Evolutionary conservation across 2,888 invertebrate species (phyloP), one percentile per base, ranked within the genome.

Genomic region (Saturnia japonica): DNA sequence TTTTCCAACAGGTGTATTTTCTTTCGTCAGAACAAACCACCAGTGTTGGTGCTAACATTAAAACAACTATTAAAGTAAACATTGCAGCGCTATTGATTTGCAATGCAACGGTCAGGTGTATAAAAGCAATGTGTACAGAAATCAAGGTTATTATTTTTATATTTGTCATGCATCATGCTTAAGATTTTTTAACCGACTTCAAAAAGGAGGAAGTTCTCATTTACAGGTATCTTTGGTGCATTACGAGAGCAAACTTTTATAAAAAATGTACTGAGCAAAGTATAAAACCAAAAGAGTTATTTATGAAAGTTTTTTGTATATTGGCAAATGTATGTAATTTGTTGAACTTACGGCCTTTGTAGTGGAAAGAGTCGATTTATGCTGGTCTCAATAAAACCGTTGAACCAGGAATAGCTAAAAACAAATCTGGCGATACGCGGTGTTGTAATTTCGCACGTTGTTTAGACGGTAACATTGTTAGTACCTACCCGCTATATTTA

Each of bases 1-100:
- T 91, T 88, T 80, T 91, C 88, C 25, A 94, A 76, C n/a, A 94
- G 75, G 47, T 85, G 87, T 54, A 93, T 89, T 94, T 94, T 1
- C 92, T 91, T 54, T 92, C 90, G 7, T 90, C 88, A 1, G 88
- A 76, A 73, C 87, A 85, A 51, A 77, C 74, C 2, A 84, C 82
- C 45, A 88, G 73, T 34, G 77, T 78, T 6, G 90, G 87, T n/a
- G 90, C 71, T 9, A 88, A 68, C 6, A 83, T 69, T 9, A 88
- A 73, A 2, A 89, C 72, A 62, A 85, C 28, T 64, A 85, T 70
- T 22, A 78, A 72, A 54, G 72, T 74, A 70, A 82, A 71, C 91
- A 92, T 91, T 68, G 80, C 82, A 72, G 71, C 47, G 68, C 66
- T 67, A 78, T 71, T 82, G 75, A 72, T 73, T 54, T 43, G 9